These are phyloP conservation scores for Dione vanillae DNA, from an alignment of 2,888 invertebrate species.

Conservation along the genomic window DNA sequence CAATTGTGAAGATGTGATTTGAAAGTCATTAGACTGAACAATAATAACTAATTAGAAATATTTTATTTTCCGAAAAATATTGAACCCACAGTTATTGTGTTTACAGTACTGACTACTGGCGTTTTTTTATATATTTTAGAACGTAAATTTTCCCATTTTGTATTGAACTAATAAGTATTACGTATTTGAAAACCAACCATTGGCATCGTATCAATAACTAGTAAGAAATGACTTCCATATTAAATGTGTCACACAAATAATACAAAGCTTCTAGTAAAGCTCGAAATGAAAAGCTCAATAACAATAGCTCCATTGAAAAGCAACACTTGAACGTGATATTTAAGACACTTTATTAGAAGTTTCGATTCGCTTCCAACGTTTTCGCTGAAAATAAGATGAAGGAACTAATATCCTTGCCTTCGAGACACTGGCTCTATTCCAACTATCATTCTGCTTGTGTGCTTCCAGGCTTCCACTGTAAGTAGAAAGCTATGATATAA, in stretches of 20 bases:
- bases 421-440: constrained; percentile 32
- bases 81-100: too few relatives aligned
- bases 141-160: too few relatives aligned
- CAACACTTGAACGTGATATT: constrained; percentile 24
- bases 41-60: too few relatives aligned
- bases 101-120: too few relatives aligned
- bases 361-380: constrained; percentile 22
- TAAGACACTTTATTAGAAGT: constrained; percentile 29
- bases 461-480: not conserved
- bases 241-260: not conserved
- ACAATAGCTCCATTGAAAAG: constrained; percentile 13
- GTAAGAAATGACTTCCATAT: not conserved
- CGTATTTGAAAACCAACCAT: not conserved
- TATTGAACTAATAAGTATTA: not conserved
- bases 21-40: too few relatives aligned
- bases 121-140: too few relatives aligned
- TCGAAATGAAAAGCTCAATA: not conserved
- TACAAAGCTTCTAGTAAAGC: not conserved
- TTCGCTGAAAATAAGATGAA: constrained; percentile 27
- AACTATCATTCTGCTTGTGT: not conserved
- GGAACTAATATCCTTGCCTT: constrained; percentile 26
- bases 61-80: too few relatives aligned
- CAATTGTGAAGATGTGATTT: too few relatives aligned
- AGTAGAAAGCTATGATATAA: not conserved
- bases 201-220: not conserved